A percentile compares a stretch with the other conserved stretches of the same genome.
These are phyloP conservation scores for Micromussa lordhowensis DNA, from an alignment of 92 coral and sea anemone species.

Conservation along the genomic window DNA sequence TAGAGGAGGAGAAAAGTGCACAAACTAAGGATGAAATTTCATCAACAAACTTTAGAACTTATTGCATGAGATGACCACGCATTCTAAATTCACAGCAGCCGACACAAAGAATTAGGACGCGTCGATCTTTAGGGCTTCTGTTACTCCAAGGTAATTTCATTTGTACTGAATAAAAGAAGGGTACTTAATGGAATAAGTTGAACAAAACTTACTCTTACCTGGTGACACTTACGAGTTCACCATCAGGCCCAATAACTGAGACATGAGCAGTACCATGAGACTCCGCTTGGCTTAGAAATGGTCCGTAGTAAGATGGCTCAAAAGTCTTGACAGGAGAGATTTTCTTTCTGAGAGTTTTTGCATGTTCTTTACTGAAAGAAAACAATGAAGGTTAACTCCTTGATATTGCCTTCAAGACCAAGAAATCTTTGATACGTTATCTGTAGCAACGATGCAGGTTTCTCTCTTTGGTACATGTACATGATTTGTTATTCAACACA, in stretches of 20 bases:
- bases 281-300: slow-evolving; percentile 68
- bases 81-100: too few species aligned
- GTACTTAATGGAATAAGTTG: neutral
- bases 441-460: neutral
- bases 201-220: slow-evolving; percentile 62
- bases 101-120: too few species aligned
- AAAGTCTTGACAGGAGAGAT: slow-evolving; percentile 73
- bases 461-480: neutral
- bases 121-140: neutral
- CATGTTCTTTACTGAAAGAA: slow-evolving; percentile 76
- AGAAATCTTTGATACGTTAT: neutral
- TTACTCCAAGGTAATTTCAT: neutral
- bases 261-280: slow-evolving; percentile 90
- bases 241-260: slow-evolving; percentile 92
- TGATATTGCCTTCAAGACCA: neutral
- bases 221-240: slow-evolving; percentile 88
- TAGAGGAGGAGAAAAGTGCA: slow-evolving; percentile 36
- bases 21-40: neutral
- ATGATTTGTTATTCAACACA: too few species aligned
- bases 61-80: neutral
- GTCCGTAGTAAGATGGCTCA: slow-evolving; percentile 79
- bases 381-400: neutral
- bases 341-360: slow-evolving; percentile 59
- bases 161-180: neutral
- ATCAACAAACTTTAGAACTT: neutral